A percentile compares a stretch with the other conserved stretches of the same genome.
These are phyloP conservation scores for Talpa occidentalis DNA, from an alignment of 2,113 vertebrate genomes.

Conservation along the genomic window DNA sequence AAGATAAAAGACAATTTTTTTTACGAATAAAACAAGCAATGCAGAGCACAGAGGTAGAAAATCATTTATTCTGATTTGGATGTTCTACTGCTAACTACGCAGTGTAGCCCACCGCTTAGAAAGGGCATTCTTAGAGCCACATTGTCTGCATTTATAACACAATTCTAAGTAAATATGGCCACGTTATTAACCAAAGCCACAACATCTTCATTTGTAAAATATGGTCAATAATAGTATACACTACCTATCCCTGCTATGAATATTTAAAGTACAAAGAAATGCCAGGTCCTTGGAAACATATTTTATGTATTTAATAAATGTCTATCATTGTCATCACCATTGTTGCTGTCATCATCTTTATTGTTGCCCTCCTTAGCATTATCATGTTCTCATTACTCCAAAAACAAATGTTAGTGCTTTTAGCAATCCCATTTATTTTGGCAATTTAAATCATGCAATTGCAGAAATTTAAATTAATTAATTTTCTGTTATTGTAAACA, in stretches of 20 bases:
- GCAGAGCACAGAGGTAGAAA: background rate
- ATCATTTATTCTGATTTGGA: background rate
- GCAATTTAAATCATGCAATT: background rate
- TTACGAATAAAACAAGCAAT: background rate
- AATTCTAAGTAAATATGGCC: background rate
- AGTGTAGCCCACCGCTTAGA: background rate
- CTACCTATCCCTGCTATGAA: background rate
- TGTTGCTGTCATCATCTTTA: background rate
- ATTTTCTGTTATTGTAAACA: background rate
- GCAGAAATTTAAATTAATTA: background rate
- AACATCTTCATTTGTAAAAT: background rate
- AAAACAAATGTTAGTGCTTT: background rate
- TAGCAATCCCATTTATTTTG: constrained; percentile 18
- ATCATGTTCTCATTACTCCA: background rate
- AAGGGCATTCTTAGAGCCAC: background rate
- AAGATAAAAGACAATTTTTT: background rate
- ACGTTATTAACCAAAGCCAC: background rate
- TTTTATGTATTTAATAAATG: constrained; percentile 2
- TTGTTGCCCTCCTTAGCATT: background rate
- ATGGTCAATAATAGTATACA: background rate
- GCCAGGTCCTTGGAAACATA: background rate
- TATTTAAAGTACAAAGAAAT: background rate
- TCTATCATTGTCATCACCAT: background rate
- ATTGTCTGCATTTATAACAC: background rate
- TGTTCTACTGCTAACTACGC: background rate